A percentile compares a stretch with the other conserved stretches of the same genome.
Evolutionary conservation across 1,140 invertebrate genomes (phyloP).

Genomic region (Lepidurus apus): DNA sequence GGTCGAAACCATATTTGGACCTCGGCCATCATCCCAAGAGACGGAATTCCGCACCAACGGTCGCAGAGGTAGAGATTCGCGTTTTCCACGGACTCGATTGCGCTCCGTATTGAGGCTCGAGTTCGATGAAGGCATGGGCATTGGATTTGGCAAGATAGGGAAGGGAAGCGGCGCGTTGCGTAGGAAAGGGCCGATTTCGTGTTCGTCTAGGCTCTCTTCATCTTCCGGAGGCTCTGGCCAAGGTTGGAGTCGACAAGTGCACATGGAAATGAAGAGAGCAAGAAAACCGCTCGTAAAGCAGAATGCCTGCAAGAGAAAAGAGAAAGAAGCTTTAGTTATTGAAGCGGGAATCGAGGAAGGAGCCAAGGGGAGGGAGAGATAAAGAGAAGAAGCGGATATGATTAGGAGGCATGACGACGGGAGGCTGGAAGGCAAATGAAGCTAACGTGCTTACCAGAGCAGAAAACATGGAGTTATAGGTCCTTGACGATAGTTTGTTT

Average conservation of each 20-base stretch:
- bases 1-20: slow-evolving; percentile 27
- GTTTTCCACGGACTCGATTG: slow-evolving; percentile 20
- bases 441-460: slow-evolving; percentile 14
- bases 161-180: background rate
- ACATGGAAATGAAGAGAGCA: slow-evolving; percentile 3
- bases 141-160: slow-evolving; percentile 18
- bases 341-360: background rate
- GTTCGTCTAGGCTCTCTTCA: slow-evolving; percentile 5
- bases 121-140: slow-evolving; percentile 13
- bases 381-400: background rate
- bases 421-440: background rate
- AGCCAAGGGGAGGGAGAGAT: background rate
- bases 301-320: background rate
- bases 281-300: slow-evolving; percentile 11
- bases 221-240: slow-evolving; percentile 11
- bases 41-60: slow-evolving; percentile 33
- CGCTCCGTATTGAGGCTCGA: slow-evolving; percentile 31
- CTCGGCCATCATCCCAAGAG: slow-evolving; percentile 31
- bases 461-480: background rate
- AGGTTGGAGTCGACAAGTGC: slow-evolving; percentile 12
- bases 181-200: background rate
- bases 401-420: background rate
- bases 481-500: background rate
- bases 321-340: background rate
- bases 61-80: slow-evolving; percentile 30